These are phyloP conservation scores for Saccostrea glomerata DNA, from an alignment of 1,140 invertebrate species.

Conservation along the genomic window DNA sequence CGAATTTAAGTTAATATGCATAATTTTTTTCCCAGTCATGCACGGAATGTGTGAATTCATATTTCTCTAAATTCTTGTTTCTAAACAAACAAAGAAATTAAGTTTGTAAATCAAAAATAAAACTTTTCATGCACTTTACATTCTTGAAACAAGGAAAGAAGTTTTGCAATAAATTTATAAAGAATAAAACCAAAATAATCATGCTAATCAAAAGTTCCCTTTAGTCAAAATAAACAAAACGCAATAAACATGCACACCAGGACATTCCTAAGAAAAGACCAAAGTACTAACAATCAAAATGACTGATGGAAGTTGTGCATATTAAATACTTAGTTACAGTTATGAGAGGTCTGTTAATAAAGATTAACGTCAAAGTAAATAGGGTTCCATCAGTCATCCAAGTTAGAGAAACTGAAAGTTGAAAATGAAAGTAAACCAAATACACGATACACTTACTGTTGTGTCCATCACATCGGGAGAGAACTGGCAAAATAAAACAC, in stretches of 20 bases:
- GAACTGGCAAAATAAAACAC: constrained; percentile 46
- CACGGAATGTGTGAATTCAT: constrained; percentile 21
- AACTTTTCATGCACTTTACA: neutral
- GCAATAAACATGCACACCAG: constrained; percentile 9
- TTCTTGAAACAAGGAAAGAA: neutral
- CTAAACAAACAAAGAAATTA: neutral
- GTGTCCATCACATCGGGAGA: constrained; percentile 51
- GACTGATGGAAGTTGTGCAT: constrained; percentile 6
- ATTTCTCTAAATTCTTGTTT: neutral
- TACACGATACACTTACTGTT: constrained; percentile 41
- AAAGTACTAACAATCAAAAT: neutral
- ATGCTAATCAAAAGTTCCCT: neutral
- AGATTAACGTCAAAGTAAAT: neutral
- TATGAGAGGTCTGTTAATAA: neutral
- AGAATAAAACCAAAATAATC: neutral
- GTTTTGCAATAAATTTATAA: neutral
- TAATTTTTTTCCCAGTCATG: neutral
- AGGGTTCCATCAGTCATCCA: constrained; percentile 8
- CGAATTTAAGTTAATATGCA: neutral
- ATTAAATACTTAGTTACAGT: neutral
- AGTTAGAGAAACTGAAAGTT: constrained; percentile 1
- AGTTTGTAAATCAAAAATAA: neutral
- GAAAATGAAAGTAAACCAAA: constrained; percentile 39
- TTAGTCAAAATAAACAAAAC: neutral
- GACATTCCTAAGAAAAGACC: constrained; percentile 8